Evolutionary conservation across 2,797 vertebrate species (phyloP).

Genomic region (Columba guinea): DNA sequence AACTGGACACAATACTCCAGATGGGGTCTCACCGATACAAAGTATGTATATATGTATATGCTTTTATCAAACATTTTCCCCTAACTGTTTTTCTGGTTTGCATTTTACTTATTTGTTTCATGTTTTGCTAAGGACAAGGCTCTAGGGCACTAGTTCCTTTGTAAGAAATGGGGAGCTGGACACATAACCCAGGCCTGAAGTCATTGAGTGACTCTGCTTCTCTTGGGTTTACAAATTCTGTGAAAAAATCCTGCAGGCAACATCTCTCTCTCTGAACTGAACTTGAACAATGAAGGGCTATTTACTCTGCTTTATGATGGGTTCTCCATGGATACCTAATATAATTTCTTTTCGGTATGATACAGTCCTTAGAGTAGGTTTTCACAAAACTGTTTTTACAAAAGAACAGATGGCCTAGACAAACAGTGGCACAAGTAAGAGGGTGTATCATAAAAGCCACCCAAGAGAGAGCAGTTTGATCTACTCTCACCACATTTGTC

Average conservation of each 20-base stretch:
- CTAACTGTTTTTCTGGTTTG: not conserved
- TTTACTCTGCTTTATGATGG: not conserved
- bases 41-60: not conserved
- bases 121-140: not conserved
- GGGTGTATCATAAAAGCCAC: not conserved
- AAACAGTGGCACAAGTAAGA: slow-evolving; percentile 16
- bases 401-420: slow-evolving; percentile 1
- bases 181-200: not conserved
- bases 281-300: not conserved
- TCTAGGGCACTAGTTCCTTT: not conserved
- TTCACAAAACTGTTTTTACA: not conserved
- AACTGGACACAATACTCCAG: no score
- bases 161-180: not conserved
- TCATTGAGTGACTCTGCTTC: not conserved
- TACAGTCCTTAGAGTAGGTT: not conserved
- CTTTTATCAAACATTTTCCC: not conserved
- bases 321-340: slow-evolving; percentile 17
- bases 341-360: not conserved
- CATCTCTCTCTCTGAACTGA: not conserved
- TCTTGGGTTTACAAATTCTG: not conserved
- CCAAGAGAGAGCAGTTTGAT: not conserved
- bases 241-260: not conserved
- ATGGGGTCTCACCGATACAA: not conserved
- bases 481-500: not conserved
- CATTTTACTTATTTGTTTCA: not conserved